Evolutionary conservation across 2,888 invertebrate genomes (phyloP), one percentile per base, ranked within the genome.

Genomic region (Lasioglossum morio): DNA sequence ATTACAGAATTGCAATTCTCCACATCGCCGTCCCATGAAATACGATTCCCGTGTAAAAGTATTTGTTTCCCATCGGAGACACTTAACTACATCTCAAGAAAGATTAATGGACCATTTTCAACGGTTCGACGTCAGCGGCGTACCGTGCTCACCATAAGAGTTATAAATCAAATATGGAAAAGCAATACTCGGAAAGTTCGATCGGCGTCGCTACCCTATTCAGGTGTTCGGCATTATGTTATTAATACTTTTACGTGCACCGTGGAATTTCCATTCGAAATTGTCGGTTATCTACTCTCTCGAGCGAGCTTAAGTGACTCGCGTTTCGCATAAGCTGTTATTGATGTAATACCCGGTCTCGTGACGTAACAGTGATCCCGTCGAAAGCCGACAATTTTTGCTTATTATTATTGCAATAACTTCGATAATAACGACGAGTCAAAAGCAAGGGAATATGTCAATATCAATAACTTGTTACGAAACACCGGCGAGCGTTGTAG

Each of bases 351-450:
- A 30, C 7, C 7, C 40, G 37, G 70, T 76, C 70, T 16, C 40
- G 48, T 83, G 72, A 72, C 27, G 81, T 30, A 74, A 82, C n/a
- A 66, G 53, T 43, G 34, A 60, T 23, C 63, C 19, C 66, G 66
- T 66, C 66, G 66, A 66, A 66, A 19, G 60, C 30, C 12, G 60
- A 48, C 37, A 40, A 72, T 81, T 63, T 77, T 77, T 81, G 60
- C 77, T 30, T 66, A 30, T 66, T 66, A 66, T 66, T 34, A 66
- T 66, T 66, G 66, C 66, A 30, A 19, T 66, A 66, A 19, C 66
- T 14, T 66, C 66, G 7, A 30, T 66, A 66, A 34, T 66, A 34
- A 34, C 34, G 34, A 66, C 30, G 34, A 5, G 53, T n/a, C 23
- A 60, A 66, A 66, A 34, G 30, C 19, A 66, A 30, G 16, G 7